Evolutionary conservation across 2,888 invertebrate species (phyloP), one percentile per base, ranked within the genome.

Genomic region (Eilema depressum): DNA sequence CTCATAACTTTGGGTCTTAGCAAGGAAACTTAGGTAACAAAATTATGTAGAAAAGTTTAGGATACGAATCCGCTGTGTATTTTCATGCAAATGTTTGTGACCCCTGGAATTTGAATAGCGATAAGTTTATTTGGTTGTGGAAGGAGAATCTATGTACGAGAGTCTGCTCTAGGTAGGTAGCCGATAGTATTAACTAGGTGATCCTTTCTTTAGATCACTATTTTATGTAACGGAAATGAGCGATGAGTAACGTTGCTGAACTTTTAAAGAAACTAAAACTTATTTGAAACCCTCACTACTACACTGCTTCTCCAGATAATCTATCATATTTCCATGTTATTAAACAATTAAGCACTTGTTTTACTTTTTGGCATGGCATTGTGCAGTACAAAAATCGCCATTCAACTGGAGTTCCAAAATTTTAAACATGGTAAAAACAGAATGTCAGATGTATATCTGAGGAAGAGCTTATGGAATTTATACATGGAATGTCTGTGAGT

Each of bases 31-130:
- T 69, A 56, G 74, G 33, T 65, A 70, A 71, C 53, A 23, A 81
- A 72, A 75, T 79, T 75, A 74, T 79, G 66, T 80, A 79, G 68
- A 59, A 75, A 80, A 81, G 56, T 79, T 80, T 47, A 71, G 8
- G 68, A 71, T 75, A 64, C 62, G 66, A 75, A 70, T 65, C 71
- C 37, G 59, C 25, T 63, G 61, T 53, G 69, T 74, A 76, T 70
- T 76, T 59, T 74, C 76, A 79, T 68, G 14, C 66, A 56, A 60
- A 47, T 56, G 61, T 61, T 78, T 70, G 47, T 65, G 56, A 76
- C 67, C 74, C 57, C 62, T 26, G 23, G 60, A 66, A 69, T 66
- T 72, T 60, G 68, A 66, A 70, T 65, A 69, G 59, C 63, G 17
- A 59, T 76, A 70, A 81, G 75, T 73, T 76, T 71, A 78, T 78